phyloP scores from a whole-genome alignment of 1,140 invertebrate species.

The Ceratosolen solmsi region DNA sequence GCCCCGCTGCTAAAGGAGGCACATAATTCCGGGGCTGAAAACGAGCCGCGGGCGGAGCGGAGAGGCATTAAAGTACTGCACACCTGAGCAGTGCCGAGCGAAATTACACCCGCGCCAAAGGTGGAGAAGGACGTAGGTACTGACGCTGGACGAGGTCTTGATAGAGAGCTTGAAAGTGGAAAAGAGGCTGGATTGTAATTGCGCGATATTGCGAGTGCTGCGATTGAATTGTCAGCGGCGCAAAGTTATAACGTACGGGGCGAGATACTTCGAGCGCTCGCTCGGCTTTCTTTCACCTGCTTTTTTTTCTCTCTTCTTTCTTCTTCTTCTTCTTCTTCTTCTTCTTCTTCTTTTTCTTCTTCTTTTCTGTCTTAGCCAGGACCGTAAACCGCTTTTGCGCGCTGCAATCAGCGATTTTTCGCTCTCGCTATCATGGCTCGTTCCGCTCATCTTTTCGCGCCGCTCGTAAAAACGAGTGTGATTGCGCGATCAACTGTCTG shows the following conservation, averaged over 20 bases:
- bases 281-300: not conserved
- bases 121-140: not conserved
- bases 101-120: conserved; percentile 1
- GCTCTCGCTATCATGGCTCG: not conserved
- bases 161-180: conserved; percentile 2
- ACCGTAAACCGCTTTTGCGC: conserved; percentile 16
- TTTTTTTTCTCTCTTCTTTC: too few relatives aligned
- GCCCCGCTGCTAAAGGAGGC: not conserved
- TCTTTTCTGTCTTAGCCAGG: not conserved
- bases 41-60: conserved; percentile 13
- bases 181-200: not conserved
- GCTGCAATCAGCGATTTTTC: conserved; percentile 27
- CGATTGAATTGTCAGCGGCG: conserved; percentile 41
- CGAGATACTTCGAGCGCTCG: not conserved
- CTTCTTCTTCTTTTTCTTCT: not conserved
- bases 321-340: not conserved
- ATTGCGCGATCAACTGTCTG: conserved; percentile 19
- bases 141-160: not conserved
- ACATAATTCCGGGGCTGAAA: conserved; percentile 16
- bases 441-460: not conserved
- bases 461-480: conserved; percentile 25
- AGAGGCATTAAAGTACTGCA: not conserved
- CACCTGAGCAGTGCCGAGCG: not conserved
- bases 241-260: not conserved
- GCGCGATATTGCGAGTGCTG: not conserved